phyloP scores from a whole-genome alignment of 2,888 invertebrate species.

The Pyrrhia umbra region DNA sequence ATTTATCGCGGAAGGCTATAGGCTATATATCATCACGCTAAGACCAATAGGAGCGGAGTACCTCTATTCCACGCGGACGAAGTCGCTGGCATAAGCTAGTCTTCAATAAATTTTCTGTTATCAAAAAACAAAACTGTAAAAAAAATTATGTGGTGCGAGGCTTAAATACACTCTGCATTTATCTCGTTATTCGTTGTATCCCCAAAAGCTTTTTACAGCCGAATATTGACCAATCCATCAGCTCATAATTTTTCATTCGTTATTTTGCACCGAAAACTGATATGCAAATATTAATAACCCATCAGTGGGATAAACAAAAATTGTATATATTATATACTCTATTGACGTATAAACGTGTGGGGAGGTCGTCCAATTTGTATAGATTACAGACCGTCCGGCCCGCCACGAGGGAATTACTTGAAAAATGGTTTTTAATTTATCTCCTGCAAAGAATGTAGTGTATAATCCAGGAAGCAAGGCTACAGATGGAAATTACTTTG shows the following conservation, averaged over 20 bases:
- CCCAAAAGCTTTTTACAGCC: slow-evolving; percentile 29
- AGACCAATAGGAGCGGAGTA: too few relatives aligned
- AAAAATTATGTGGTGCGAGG: background rate
- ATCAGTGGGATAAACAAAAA: slow-evolving; percentile 67
- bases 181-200: slow-evolving; percentile 15
- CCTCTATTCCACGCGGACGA: too few relatives aligned
- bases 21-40: too few relatives aligned
- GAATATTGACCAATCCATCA: slow-evolving; percentile 45
- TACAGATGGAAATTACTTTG: slow-evolving; percentile 48
- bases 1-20: too few relatives aligned
- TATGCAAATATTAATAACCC: slow-evolving; percentile 67
- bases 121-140: background rate
- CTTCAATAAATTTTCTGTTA: background rate
- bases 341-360: slow-evolving; percentile 71
- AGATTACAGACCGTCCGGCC: slow-evolving; percentile 72
- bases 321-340: slow-evolving; percentile 61
- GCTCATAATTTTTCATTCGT: slow-evolving; percentile 48
- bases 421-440: slow-evolving; percentile 81
- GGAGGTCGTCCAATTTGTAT: slow-evolving; percentile 73
- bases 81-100: too few relatives aligned
- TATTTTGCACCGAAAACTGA: slow-evolving; percentile 51
- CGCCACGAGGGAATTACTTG: slow-evolving; percentile 71
- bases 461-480: slow-evolving; percentile 39
- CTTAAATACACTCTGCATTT: background rate
- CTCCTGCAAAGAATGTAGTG: slow-evolving; percentile 51